These are phyloP conservation scores for Mobula birostris DNA, from an alignment of 2,113 vertebrate genomes.

Conservation along the genomic window DNA sequence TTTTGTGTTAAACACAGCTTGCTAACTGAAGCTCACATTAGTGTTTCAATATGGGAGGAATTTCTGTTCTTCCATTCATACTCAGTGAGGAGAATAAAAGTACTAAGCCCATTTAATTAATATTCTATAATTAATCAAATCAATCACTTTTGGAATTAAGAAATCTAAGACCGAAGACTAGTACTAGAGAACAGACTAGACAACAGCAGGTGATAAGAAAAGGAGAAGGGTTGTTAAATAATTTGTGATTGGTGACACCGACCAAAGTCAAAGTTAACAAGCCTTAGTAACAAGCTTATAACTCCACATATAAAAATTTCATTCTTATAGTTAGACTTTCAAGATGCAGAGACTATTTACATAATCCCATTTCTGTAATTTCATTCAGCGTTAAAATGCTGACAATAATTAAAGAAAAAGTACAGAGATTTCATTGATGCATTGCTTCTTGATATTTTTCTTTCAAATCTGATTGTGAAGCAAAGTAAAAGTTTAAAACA, in stretches of 20 bases:
- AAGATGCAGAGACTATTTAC: background rate
- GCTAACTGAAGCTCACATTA: conserved; percentile 2
- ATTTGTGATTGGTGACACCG: background rate
- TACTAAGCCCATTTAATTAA: background rate
- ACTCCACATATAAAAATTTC: background rate
- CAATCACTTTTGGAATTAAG: background rate
- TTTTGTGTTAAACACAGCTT: conserved; percentile 33
- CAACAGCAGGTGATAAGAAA: background rate
- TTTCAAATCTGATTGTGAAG: background rate
- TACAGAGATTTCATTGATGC: background rate
- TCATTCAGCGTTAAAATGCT: background rate
- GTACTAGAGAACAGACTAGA: background rate
- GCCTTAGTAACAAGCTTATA: background rate
- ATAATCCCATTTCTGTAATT: background rate
- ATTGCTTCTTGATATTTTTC: background rate
- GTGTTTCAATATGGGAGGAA: background rate
- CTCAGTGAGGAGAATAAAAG: background rate
- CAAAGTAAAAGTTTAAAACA: background rate
- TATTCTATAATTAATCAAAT: conserved; percentile 16
- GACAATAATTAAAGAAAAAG: background rate
- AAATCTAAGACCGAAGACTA: background rate
- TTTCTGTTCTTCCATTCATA: background rate
- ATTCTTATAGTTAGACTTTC: background rate
- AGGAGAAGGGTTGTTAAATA: conserved; percentile 2
- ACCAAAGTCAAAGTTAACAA: background rate